These are phyloP conservation scores for Scotopteryx bipunctaria DNA, from an alignment of 2,888 invertebrate species.

Conservation along the genomic window DNA sequence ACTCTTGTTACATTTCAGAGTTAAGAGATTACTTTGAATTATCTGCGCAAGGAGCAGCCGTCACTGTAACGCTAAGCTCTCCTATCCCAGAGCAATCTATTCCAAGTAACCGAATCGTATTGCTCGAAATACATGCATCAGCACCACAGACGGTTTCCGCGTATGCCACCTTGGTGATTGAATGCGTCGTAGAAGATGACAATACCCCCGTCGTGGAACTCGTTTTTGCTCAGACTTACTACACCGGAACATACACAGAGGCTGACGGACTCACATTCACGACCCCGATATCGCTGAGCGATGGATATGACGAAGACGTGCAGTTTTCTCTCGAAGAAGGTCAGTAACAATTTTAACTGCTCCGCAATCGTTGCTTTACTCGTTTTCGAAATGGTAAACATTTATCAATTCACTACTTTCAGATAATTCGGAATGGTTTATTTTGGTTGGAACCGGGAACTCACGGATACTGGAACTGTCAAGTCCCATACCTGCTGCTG, in stretches of 20 bases:
- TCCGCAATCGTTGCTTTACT: background rate
- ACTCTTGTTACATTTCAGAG: slow-evolving; percentile 36
- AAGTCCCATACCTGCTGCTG: slow-evolving; percentile 40
- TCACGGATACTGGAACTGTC: slow-evolving; percentile 27
- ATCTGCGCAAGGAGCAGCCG: slow-evolving; percentile 19
- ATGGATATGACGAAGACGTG: slow-evolving; percentile 33
- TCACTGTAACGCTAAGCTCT: slow-evolving; percentile 37
- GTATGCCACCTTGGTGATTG: slow-evolving; percentile 42
- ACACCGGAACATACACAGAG: slow-evolving; percentile 20
- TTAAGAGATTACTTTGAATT: slow-evolving; percentile 39
- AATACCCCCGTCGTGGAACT: slow-evolving; percentile 1
- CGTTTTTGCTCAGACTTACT: slow-evolving; percentile 21
- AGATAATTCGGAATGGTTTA: slow-evolving; percentile 31
- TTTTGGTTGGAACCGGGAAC: slow-evolving; percentile 29
- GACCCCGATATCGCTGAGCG: slow-evolving; percentile 22
- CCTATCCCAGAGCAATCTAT: slow-evolving; percentile 31
- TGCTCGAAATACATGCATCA: slow-evolving; percentile 44
- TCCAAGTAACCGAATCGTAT: slow-evolving; percentile 37
- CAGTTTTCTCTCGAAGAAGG: slow-evolving; percentile 28
- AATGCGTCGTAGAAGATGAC: slow-evolving; percentile 23
- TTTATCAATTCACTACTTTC: background rate
- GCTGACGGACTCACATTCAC: slow-evolving; percentile 9
- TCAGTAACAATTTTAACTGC: background rate
- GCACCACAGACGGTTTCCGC: slow-evolving; percentile 41
- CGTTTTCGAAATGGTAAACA: background rate